Base-by-base conservation (phyloP, 2,113 vertebrate species). In the Corythaeola cristata region DNA sequence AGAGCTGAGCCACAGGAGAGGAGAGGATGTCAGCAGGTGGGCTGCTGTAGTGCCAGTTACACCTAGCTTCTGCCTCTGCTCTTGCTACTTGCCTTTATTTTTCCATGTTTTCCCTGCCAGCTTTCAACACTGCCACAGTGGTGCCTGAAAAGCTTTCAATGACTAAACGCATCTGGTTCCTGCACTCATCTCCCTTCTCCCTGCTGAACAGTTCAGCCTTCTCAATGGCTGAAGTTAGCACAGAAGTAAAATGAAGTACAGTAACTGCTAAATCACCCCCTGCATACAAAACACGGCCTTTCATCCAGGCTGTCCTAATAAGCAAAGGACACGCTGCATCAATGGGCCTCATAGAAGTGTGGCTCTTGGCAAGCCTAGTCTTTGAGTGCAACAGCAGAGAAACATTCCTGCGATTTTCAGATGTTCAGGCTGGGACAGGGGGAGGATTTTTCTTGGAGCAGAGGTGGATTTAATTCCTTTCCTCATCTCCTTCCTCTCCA, bases 321-420 rank as follows among this genome's bases (percentile, higher is more conserved):
- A 3, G 11, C 44, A 32, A 67, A 71, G 64, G 56, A 56, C 62
- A 83, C 12, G 62, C 9, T 66, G 67, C 11, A 80, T 27, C 27
- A 56, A 49, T 2, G 3, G 77, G 18, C 33, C 47, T 41, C 28
- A 23, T 0, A 28, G 35, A 66, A 44, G 5, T 3, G 2, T 5
- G 9, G 13, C 12, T 86, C 55, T 72, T 52, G 44, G 45, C 73
- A 86, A 35, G 37, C 16, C 37, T 44, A 17, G 33, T 24, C 66
- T 44, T 16, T 2, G 11, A 45, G 17, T 12, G 3, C 66, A 64
- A n/a, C 18, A 62, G 56, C 62, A 68, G 5, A 59, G 13, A 71
- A 93, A 85, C 19, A 50, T 27, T 49, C 28, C 19, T 50, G 14
- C 3, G 0, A 76, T 49, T 59, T 85, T 88, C 71, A n/a, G 39